Base-by-base conservation (phyloP, 2,113 vertebrate species). In the Alaudala cheleensis region DNA sequence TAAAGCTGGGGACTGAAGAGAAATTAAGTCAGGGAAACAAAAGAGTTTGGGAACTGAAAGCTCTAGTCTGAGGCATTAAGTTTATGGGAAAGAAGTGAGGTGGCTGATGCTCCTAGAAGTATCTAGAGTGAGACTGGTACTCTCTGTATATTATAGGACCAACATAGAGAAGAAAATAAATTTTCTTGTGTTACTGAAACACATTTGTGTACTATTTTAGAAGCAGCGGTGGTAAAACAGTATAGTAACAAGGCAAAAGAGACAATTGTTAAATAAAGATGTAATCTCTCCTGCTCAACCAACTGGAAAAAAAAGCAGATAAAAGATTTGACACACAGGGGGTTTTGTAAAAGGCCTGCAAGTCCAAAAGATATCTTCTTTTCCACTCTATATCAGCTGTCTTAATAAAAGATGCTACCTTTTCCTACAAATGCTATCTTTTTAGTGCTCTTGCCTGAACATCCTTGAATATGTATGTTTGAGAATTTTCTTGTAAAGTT, bases 401-500 rank as follows among this genome's bases (percentile, higher is more conserved):
- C 86, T 56, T 34, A 61, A 66, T 67, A 79, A 91, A 85, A 64
- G n/a, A 73, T 72, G 8, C 3, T 49, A 49, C 19, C 24, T 71
- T 85, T 92, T 25, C 18, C 31, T 45, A 54, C 4, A 56, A 61
- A 69, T 25, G 53, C 71, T 53, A 26, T 81, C 69, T 47, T 56
- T 60, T 10, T 45, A 40, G 15, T 72, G 31, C 16, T 81, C 10
- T 51, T 58, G 7, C 70, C 53, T 54, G 76, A 78, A 47, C 33
- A 54, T 56, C 7, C 12, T 77, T 62, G 64, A 66, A 88, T 64
- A 70, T 4, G 19, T 44, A 37, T 66, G 25, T 51, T 60, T 78
- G 44, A 73, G 25, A 83, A 56, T 89, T 78, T 86, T 81, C 49
- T 64, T 69, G 40, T 40, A 67, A 88, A 93, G 13, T 71, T 73